Conservation (phyloP, 2,888 invertebrate species). For the Petrolisthes cinctipes region DNA sequence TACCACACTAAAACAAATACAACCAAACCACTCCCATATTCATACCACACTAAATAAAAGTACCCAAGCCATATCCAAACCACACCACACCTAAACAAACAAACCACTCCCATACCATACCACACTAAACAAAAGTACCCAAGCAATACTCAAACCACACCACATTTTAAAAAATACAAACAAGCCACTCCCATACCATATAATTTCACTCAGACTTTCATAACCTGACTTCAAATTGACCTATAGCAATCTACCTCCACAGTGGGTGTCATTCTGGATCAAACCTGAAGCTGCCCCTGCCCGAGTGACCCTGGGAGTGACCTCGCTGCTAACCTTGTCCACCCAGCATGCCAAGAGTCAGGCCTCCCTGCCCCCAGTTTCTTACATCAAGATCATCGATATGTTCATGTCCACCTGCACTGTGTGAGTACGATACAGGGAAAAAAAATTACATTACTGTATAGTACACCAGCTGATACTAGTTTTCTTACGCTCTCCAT, state of each 20-base stretch:
- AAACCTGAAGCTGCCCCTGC: conserved; percentile 95
- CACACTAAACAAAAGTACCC: too few relatives aligned
- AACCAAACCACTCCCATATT: neutral
- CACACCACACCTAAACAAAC: too few relatives aligned
- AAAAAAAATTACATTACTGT: neutral
- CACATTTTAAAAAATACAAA: too few relatives aligned
- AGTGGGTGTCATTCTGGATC: conserved; percentile 97
- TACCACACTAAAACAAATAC: neutral
- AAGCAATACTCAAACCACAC: too few relatives aligned
- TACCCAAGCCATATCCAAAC: too few relatives aligned
- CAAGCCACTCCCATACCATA: neutral
- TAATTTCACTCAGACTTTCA: neutral
- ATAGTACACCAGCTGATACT: neutral
- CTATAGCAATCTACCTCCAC: conserved; percentile 49
- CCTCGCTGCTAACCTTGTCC: conserved; percentile 87
- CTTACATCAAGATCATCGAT: conserved; percentile 91
- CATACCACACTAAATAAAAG: too few relatives aligned
- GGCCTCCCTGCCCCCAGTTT: conserved; percentile 90
- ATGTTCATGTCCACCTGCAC: conserved; percentile 94
- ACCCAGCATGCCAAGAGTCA: conserved; percentile 96
- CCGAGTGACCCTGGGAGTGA: conserved; percentile 90
- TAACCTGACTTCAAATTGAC: too few relatives aligned
- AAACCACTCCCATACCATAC: too few relatives aligned
- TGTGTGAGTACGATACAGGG: conserved; percentile 74
- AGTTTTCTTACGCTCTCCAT: too few relatives aligned